Percentiles rank a stretch among this genome's conserved stretches.
phyloP scores from a whole-genome alignment of 2,888 invertebrate genomes.

The Cantharis nigra region DNA sequence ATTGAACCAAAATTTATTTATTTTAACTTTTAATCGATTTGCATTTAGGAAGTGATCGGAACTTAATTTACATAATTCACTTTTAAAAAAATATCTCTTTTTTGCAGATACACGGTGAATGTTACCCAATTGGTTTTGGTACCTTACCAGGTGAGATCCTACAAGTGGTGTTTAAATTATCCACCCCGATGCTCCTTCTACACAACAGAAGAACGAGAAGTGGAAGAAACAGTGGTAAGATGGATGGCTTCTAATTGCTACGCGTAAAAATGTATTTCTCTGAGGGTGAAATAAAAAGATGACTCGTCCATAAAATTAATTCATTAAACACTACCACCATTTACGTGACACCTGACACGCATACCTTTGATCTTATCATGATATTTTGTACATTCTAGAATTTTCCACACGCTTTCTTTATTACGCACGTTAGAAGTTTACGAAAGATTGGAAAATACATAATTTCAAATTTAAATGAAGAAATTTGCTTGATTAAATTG shows the following conservation, averaged over 20 bases:
- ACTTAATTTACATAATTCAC: neutral
- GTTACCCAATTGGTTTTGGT: constrained; percentile 67
- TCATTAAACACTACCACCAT: neutral
- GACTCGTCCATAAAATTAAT: neutral
- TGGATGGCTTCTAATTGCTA: constrained; percentile 31
- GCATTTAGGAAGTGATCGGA: neutral
- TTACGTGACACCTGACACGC: neutral
- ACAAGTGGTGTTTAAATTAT: constrained; percentile 78
- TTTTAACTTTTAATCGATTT: neutral
- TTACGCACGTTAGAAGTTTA: neutral
- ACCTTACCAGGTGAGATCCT: constrained; percentile 64
- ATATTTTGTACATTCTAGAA: neutral
- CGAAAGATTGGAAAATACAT: constrained; percentile 1
- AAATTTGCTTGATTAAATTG: neutral
- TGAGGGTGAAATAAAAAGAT: neutral
- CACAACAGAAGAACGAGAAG: constrained; percentile 70
- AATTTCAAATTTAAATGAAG: neutral
- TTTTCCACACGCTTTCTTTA: constrained; percentile 3
- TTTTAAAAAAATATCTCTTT: neutral
- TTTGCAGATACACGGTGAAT: constrained; percentile 69
- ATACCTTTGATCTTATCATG: neutral
- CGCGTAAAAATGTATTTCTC: neutral
- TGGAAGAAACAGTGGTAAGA: constrained; percentile 71
- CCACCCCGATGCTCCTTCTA: constrained; percentile 81
- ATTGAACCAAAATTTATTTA: neutral